Conservation (phyloP, 2,797 vertebrate genomes). For the Euphonia xanthogaster region DNA sequence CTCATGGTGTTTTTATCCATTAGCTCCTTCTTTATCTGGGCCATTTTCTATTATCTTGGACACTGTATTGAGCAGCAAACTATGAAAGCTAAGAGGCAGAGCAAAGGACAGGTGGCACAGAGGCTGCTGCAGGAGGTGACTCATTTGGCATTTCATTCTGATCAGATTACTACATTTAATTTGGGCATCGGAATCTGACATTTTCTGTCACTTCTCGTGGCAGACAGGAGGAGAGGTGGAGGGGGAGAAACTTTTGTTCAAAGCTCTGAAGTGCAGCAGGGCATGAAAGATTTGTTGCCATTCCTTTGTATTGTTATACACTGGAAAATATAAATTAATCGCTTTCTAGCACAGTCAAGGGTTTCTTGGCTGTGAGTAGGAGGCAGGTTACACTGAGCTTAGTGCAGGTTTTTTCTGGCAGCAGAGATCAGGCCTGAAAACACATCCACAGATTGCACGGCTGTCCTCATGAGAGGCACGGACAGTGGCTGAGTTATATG, state of each 20-base stretch:
- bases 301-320: neutral
- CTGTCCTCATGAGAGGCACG: neutral
- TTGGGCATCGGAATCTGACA: neutral
- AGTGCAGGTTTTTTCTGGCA: neutral
- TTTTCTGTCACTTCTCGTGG: conserved; percentile 35
- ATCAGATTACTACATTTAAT: conserved; percentile 64
- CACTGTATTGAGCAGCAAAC: neutral
- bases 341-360: neutral
- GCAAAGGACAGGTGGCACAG: conserved; percentile 52
- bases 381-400: neutral
- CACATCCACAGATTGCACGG: neutral
- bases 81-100: conserved; percentile 26
- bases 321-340: neutral
- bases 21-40: conserved; percentile 1
- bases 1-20: conserved; percentile 9
- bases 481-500: neutral
- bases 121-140: conserved; percentile 48
- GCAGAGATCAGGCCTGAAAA: neutral
- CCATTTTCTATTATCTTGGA: conserved; percentile 15
- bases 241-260: neutral
- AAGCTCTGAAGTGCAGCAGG: neutral
- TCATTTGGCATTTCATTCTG: conserved; percentile 63
- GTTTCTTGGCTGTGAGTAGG: neutral
- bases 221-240: neutral
- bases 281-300: neutral